Percentiles rank a stretch among this genome's conserved stretches.
phyloP scores from a whole-genome alignment of 1,140 invertebrate species.

The Drosophila bipectinata region DNA sequence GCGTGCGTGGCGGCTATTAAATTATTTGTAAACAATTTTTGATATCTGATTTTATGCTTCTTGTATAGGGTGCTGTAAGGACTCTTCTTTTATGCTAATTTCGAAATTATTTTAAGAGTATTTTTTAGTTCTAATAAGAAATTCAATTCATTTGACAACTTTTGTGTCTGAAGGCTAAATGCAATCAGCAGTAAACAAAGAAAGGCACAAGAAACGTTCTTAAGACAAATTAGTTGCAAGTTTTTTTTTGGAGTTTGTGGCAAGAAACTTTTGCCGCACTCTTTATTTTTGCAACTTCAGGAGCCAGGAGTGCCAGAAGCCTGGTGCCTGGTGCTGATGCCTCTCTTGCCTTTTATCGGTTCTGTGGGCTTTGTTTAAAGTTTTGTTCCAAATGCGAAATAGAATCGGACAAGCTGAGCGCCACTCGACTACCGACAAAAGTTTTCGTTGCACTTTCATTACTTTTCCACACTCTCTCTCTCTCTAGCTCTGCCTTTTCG shows the following conservation, averaged over 20 bases:
- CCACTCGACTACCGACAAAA: conserved; percentile 67
- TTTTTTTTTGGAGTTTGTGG: conserved; percentile 34
- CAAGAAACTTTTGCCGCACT: conserved; percentile 32
- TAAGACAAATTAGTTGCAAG: conserved; percentile 77
- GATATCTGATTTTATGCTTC: conserved; percentile 78
- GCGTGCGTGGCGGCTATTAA: conserved; percentile 75
- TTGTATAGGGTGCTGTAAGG: no score
- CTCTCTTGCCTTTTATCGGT: conserved; percentile 21
- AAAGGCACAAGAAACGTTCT: conserved; percentile 39
- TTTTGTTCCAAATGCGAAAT: conserved; percentile 72
- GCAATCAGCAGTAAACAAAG: conserved; percentile 76
- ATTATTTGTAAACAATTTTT: conserved; percentile 83
- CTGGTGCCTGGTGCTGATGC: not conserved
- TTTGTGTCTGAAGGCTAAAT: conserved; percentile 64
- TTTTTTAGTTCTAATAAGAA: no score
- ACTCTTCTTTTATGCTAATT: not conserved
- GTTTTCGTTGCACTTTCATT: conserved; percentile 45
- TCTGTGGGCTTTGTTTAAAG: conserved; percentile 72
- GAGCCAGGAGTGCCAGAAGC: no score
- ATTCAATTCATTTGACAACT: conserved; percentile 76
- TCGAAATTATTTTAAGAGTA: no score
- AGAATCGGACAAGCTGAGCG: conserved; percentile 66
- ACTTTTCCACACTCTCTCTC: not conserved
- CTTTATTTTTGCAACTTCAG: no score
- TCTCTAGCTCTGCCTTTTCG: not conserved